These are phyloP conservation scores for Lacerta viridis DNA, from an alignment of 2,797 vertebrate species.

Conservation along the genomic window DNA sequence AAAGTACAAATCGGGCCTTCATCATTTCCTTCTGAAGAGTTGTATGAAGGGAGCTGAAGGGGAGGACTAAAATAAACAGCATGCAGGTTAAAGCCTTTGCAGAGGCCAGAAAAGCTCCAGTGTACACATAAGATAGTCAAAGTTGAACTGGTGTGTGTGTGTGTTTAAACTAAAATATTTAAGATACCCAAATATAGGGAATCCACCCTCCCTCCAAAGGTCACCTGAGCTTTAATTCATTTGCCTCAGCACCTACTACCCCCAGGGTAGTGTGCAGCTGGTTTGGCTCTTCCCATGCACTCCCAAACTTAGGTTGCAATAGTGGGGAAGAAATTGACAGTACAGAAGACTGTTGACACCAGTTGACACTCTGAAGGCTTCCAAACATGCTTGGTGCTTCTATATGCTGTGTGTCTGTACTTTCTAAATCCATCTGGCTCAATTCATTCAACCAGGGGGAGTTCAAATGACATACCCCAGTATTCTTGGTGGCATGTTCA, in stretches of 20 bases:
- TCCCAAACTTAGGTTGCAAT: not conserved
- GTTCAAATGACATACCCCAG: too few relatives aligned
- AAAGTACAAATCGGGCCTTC: not conserved
- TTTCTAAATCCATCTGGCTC: too few relatives aligned
- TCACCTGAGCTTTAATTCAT: not conserved
- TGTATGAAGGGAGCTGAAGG: not conserved
- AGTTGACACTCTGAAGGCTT: too few relatives aligned
- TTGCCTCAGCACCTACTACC: not conserved
- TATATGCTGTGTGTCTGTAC: too few relatives aligned
- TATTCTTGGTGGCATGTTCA: too few relatives aligned
- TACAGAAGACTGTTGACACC: too few relatives aligned
- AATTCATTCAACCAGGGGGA: too few relatives aligned
- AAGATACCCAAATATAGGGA: not conserved
- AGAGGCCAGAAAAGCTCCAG: not conserved
- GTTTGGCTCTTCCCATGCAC: not conserved
- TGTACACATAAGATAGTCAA: not conserved
- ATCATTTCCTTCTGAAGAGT: not conserved
- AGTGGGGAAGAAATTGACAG: not conserved
- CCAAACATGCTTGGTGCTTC: too few relatives aligned
- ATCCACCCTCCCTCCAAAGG: not conserved
- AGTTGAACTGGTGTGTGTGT: not conserved
- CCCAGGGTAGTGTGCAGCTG: too few relatives aligned
- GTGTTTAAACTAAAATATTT: not conserved
- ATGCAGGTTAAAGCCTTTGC: not conserved
- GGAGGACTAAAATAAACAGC: not conserved